These are phyloP conservation scores for Enhydra lutris DNA, from an alignment of 2,113 vertebrate genomes.

Conservation along the genomic window DNA sequence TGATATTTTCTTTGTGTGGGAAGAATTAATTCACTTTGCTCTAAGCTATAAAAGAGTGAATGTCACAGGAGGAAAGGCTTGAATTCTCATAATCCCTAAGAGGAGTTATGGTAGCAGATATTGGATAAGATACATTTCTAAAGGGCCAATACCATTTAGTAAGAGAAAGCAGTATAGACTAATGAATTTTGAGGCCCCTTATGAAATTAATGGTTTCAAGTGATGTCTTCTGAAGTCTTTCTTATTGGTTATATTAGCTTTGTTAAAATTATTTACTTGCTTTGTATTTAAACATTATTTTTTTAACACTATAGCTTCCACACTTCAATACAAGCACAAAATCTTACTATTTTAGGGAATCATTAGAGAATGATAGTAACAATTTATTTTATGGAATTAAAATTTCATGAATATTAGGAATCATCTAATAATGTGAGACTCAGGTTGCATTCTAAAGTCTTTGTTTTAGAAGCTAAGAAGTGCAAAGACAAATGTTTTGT, in stretches of 20 bases:
- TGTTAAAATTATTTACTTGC: slow-evolving; percentile 41
- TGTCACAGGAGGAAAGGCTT: slow-evolving; percentile 73
- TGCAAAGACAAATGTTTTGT: not conserved
- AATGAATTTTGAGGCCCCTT: slow-evolving; percentile 73
- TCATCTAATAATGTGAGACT: not conserved
- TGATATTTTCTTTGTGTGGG: slow-evolving; percentile 68
- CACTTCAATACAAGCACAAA: not conserved
- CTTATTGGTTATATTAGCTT: slow-evolving; percentile 62
- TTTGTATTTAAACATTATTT: slow-evolving; percentile 67
- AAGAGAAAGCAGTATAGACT: slow-evolving; percentile 59
- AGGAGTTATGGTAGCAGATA: slow-evolving; percentile 65
- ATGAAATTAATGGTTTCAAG: slow-evolving; percentile 73
- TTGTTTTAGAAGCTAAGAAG: not conserved
- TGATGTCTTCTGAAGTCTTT: slow-evolving; percentile 57
- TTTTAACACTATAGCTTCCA: not conserved
- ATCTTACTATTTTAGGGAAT: slow-evolving; percentile 49
- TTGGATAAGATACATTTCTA: slow-evolving; percentile 73
- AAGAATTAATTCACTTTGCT: slow-evolving; percentile 80
- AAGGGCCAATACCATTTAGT: slow-evolving; percentile 73
- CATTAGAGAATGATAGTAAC: slow-evolving; percentile 23
- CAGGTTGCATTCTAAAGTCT: not conserved
- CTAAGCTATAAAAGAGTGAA: slow-evolving; percentile 70
- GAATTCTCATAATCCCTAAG: slow-evolving; percentile 72
- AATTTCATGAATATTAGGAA: slow-evolving; percentile 39
- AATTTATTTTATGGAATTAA: slow-evolving; percentile 57